These are phyloP conservation scores for Chironomus tepperi DNA, from an alignment of 1,140 invertebrate species.

Conservation along the genomic window DNA sequence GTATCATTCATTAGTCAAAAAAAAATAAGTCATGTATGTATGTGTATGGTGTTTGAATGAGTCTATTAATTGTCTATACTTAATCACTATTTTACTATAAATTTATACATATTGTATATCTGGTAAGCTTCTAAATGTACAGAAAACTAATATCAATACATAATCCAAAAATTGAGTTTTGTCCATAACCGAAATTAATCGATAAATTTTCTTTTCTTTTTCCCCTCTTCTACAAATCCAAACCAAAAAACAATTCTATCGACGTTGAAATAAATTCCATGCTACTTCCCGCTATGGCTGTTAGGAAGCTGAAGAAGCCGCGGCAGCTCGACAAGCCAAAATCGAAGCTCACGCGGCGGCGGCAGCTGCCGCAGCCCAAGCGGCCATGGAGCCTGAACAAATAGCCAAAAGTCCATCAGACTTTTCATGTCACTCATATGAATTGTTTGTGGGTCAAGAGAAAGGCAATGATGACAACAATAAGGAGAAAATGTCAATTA, in stretches of 20 bases:
- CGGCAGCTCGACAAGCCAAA: slow-evolving; percentile 61
- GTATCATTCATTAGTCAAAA: too few species aligned
- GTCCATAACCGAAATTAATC: background rate
- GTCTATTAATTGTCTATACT: slow-evolving; percentile 5
- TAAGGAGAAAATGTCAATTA: slow-evolving; percentile 82
- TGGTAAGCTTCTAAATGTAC: background rate
- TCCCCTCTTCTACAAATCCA: background rate
- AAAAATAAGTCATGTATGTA: too few species aligned
- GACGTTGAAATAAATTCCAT: background rate
- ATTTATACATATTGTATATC: background rate
- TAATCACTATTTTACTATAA: background rate
- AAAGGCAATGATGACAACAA: slow-evolving; percentile 78
- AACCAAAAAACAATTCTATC: background rate
- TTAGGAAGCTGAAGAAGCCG: slow-evolving; percentile 75
- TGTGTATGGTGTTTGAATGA: too few species aligned
- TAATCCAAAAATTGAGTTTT: background rate
- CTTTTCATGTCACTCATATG: slow-evolving; percentile 82
- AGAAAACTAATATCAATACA: background rate
- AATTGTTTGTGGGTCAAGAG: slow-evolving; percentile 78
- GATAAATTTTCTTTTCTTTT: too few species aligned
- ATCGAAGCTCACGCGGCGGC: slow-evolving; percentile 59
- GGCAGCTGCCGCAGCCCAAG: slow-evolving; percentile 48
- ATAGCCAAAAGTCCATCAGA: slow-evolving; percentile 78
- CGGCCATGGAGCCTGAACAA: slow-evolving; percentile 46
- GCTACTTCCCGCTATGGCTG: background rate